Base-by-base conservation (phyloP, 2,113 vertebrate genomes). In the Chaetura pelagica region DNA sequence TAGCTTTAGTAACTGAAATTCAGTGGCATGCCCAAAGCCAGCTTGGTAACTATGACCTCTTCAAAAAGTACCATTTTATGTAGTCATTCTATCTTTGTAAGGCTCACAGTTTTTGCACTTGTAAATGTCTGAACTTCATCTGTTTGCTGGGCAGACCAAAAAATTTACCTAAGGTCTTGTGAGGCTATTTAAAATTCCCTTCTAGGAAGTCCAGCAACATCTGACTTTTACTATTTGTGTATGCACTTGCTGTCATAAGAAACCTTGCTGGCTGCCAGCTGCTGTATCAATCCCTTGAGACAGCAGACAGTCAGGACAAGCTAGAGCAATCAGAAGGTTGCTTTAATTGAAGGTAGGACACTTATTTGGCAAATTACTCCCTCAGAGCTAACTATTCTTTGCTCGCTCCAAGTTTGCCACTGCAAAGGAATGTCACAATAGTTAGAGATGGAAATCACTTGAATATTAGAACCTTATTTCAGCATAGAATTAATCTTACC, bases 211-310 rank as follows among this genome's bases (percentile, higher is more conserved):
- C 15, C n/a, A 73, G 35, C 22, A 77, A 35, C 21, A 80, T 72
- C 62, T 88, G 63, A n/a, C 38, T 82, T 77, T 23, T 68, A 32
- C 44, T 93, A 69, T 86, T 93, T 90, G n/a, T 73, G 46, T 48
- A 85, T 80, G 29, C 46, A 16, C 42, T 74, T 77, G 52, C 27
- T 85, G 72, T 87, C 63, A 88, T 26, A 73, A 83, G 75, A 94
- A 90, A 68, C 55, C 40, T 79, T 62, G 35, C 58, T 74, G 67
- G 16, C 82, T 90, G 75, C 44, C 74, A 64, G 62, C 48, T 89
- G 38, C 69, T 78, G 11, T 79, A 79, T 91, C 84, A 76, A 17
- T 72, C 88, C 46, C 94, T 92, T 96, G 79, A 71, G 90, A 59
- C 29, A 57, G 57, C 74, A 93, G 69, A 54, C 78, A 83, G 51